A percentile compares a stretch with the other conserved stretches of the same genome.
phyloP scores from a whole-genome alignment of 2,113 vertebrate species.

The Pimephales promelas region DNA sequence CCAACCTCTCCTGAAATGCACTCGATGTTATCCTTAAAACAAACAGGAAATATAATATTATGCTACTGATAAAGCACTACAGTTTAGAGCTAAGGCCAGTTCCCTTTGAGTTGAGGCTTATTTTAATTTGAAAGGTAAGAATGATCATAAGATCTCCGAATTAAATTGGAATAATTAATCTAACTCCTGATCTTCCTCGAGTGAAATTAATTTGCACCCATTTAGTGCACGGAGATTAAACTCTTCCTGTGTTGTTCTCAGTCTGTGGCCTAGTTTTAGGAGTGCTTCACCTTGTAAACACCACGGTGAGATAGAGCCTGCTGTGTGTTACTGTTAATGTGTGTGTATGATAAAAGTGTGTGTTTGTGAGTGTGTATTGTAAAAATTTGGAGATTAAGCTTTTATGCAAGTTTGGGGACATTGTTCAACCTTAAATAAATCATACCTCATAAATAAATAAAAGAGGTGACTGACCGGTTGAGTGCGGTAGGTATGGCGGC shows the following conservation, averaged over 20 bases:
- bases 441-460: constrained; percentile 42
- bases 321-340: background rate
- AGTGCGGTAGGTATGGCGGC: constrained; percentile 3
- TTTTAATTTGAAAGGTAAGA: background rate
- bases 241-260: background rate
- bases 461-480: background rate
- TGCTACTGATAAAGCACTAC: background rate
- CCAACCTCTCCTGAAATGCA: background rate
- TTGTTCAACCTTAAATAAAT: constrained; percentile 44
- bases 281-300: background rate
- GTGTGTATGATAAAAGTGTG: background rate
- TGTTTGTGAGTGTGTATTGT: background rate
- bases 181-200: background rate
- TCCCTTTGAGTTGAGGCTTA: background rate
- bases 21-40: background rate
- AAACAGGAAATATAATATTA: background rate
- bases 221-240: background rate
- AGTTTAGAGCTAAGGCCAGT: background rate
- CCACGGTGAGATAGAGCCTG: background rate
- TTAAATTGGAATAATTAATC: background rate
- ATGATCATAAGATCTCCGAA: background rate
- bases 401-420: constrained; percentile 3
- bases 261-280: background rate
- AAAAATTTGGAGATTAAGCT: constrained; percentile 30
- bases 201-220: background rate